These are phyloP conservation scores for Dolichallabes microphthalmus DNA, from an alignment of 2,113 vertebrate species.

Conservation along the genomic window DNA sequence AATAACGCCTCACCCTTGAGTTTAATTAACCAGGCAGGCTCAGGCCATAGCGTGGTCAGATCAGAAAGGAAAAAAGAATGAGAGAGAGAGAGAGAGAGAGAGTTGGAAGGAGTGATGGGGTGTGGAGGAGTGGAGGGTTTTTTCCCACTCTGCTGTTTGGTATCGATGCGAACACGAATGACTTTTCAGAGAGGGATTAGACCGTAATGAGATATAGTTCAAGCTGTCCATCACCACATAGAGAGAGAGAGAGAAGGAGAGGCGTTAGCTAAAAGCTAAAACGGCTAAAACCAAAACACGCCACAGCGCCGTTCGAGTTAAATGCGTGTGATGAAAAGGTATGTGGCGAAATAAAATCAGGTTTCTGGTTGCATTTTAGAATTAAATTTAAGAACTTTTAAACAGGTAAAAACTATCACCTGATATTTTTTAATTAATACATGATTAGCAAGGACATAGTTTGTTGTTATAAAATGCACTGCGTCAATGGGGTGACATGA, in stretches of 20 bases:
- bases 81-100: not conserved
- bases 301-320: not conserved
- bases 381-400: not conserved
- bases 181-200: slow-evolving; percentile 52
- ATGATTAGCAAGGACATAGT: not conserved
- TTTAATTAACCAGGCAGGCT: slow-evolving; percentile 79
- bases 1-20: slow-evolving; percentile 81
- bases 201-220: slow-evolving; percentile 52
- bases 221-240: slow-evolving; percentile 44
- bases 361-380: not conserved
- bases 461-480: not conserved
- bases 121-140: slow-evolving; percentile 3
- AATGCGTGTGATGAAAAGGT: not conserved
- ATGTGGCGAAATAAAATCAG: not conserved
- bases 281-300: slow-evolving; percentile 39
- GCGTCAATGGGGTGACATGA: not conserved
- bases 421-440: not conserved
- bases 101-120: slow-evolving; percentile 10
- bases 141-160: slow-evolving; percentile 43
- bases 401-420: not conserved
- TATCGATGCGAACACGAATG: slow-evolving; percentile 53
- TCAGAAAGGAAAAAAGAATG: slow-evolving; percentile 63
- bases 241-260: slow-evolving; percentile 7
- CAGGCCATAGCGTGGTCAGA: slow-evolving; percentile 58
- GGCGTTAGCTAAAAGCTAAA: slow-evolving; percentile 5